Conservation (phyloP, 2,113 vertebrate species). For the Notarius lentiginosus region DNA sequence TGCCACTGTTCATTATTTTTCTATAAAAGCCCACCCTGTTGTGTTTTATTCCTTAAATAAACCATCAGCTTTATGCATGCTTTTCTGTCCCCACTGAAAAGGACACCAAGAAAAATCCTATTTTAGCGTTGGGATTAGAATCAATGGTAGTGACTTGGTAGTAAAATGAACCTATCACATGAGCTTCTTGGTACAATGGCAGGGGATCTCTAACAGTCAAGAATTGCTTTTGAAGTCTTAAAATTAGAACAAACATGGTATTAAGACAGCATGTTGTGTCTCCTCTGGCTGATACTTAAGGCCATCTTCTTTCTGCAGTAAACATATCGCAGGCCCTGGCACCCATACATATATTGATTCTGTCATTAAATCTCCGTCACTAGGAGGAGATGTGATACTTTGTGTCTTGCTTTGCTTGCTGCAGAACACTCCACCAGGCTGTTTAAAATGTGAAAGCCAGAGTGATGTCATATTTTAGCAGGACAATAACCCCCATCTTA, state of each 20-base stretch:
- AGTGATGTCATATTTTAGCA: constrained; percentile 60
- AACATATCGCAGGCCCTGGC: constrained; percentile 72
- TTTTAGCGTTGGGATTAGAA: background rate
- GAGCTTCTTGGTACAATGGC: constrained; percentile 14
- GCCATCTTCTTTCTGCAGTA: constrained; percentile 55
- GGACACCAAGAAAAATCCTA: background rate
- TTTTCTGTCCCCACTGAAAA: background rate
- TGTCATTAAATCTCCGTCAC: constrained; percentile 77
- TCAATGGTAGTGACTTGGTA: background rate
- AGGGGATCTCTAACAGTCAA: background rate
- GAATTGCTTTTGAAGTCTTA: constrained; percentile 9
- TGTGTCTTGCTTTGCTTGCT: constrained; percentile 59
- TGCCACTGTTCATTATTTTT: background rate
- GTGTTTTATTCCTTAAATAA: background rate
- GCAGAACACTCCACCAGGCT: constrained; percentile 62
- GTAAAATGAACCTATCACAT: background rate
- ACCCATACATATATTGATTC: constrained; percentile 77
- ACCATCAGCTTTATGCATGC: no score
- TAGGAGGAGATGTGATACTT: constrained; percentile 53
- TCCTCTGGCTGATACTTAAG: constrained; percentile 45
- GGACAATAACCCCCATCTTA: constrained; percentile 56
- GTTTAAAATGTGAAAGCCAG: constrained; percentile 55
- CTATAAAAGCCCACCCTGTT: background rate
- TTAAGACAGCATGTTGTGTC: constrained; percentile 42
- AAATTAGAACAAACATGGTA: constrained; percentile 26